Conservation (phyloP, 1,140 invertebrate species). For the Danaus melanippus region DNA sequence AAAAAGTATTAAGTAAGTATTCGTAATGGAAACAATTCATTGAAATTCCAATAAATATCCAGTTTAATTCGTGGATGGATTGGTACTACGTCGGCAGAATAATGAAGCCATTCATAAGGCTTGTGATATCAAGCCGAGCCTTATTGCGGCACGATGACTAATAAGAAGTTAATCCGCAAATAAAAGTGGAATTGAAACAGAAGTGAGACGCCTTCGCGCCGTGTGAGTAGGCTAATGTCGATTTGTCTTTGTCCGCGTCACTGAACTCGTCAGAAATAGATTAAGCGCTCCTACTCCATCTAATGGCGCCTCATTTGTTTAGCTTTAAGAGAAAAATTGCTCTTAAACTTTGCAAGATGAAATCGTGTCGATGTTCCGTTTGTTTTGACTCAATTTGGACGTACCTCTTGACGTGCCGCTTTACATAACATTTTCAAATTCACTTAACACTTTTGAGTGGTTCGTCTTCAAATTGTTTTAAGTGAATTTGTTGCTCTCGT, state of each 20-base stretch:
- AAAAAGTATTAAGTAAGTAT: slow-evolving; percentile 24
- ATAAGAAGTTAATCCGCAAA: slow-evolving; percentile 72
- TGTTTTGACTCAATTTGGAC: slow-evolving; percentile 56
- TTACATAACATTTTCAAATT: slow-evolving; percentile 46
- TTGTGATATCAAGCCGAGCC: slow-evolving; percentile 56
- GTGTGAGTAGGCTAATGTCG: slow-evolving; percentile 70
- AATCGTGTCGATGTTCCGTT: slow-evolving; percentile 65
- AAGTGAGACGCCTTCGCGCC: slow-evolving; percentile 65
- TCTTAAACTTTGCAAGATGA: slow-evolving; percentile 64
- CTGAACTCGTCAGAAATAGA: slow-evolving; percentile 72
- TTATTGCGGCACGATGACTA: slow-evolving; percentile 64
- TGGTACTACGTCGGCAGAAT: slow-evolving; percentile 56
- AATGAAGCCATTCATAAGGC: slow-evolving; percentile 71
- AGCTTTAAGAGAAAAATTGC: slow-evolving; percentile 71
- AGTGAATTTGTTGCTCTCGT: slow-evolving; percentile 32
- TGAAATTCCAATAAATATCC: slow-evolving; percentile 26
- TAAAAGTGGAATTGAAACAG: slow-evolving; percentile 72
- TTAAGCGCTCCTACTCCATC: slow-evolving; percentile 71
- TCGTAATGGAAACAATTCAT: slow-evolving; percentile 44
- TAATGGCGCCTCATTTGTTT: slow-evolving; percentile 72
- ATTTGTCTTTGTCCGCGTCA: slow-evolving; percentile 72
- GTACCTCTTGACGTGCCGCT: slow-evolving; percentile 19
- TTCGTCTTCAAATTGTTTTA: slow-evolving; percentile 48
- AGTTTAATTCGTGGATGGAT: slow-evolving; percentile 45
- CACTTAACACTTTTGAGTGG: slow-evolving; percentile 53